Evolutionary conservation across 1,140 invertebrate genomes (phyloP).

Genomic region (Apis laboriosa): DNA sequence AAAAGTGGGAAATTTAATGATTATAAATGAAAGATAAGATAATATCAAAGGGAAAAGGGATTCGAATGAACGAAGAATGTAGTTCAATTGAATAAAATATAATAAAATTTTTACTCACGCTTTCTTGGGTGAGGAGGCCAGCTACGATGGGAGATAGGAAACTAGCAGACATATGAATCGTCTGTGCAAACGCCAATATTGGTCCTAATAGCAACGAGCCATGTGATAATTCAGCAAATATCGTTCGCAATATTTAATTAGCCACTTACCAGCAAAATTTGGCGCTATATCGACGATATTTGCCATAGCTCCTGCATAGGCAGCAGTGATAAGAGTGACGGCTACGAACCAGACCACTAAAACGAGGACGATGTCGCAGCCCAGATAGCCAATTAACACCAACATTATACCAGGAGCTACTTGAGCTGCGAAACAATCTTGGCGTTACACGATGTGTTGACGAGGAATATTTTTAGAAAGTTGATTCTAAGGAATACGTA

Average conservation of each 20-base stretch:
- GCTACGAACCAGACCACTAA: conserved; percentile 86
- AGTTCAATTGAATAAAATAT: neutral
- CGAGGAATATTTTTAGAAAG: neutral
- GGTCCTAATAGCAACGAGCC: conserved; percentile 78
- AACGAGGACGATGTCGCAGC: conserved; percentile 83
- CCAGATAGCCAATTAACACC: conserved; percentile 85
- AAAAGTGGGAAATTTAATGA: too few relatives aligned
- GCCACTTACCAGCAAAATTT: conserved; percentile 83
- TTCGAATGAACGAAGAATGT: neutral
- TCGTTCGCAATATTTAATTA: neutral
- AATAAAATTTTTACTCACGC: conserved; percentile 73
- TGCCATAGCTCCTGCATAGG: conserved; percentile 89
- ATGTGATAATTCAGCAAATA: neutral
- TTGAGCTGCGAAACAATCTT: conserved; percentile 81
- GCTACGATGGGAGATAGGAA: conserved; percentile 86
- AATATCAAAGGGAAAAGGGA: neutral
- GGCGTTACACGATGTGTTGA: neutral
- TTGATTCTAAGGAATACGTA: conserved; percentile 69
- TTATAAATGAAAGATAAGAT: neutral
- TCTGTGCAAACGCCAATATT: conserved; percentile 88
- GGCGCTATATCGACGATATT: conserved; percentile 88
- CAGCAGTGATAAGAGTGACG: conserved; percentile 87
- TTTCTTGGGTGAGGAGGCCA: conserved; percentile 82
- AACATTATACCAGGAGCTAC: conserved; percentile 86
- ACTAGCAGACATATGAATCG: conserved; percentile 88